Evolutionary conservation across 1,140 invertebrate genomes (phyloP).

Genomic region (Akabosia matsudoensis): DNA sequence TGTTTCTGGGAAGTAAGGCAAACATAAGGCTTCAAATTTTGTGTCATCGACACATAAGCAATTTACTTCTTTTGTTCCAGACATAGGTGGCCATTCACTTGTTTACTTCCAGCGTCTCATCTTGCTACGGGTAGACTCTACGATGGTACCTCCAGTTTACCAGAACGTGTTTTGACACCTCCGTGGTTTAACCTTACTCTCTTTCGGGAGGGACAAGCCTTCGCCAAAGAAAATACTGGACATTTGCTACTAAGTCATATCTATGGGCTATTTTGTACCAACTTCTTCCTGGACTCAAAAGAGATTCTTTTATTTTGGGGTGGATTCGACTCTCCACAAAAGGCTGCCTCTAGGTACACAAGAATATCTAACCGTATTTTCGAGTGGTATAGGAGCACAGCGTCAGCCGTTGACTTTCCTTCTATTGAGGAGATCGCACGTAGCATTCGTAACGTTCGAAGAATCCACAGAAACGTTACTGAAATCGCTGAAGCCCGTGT

Average conservation of each 20-base stretch:
- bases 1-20: not conserved
- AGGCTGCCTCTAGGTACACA: not conserved
- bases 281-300: slow-evolving; percentile 1
- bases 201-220: not conserved
- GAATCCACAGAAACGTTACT: not conserved
- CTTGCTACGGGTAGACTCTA: not conserved
- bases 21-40: not conserved
- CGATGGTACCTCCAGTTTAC: not conserved
- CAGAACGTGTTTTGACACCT: not conserved
- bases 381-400: not conserved
- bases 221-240: not conserved
- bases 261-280: not conserved
- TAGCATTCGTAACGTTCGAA: not conserved
- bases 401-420: not conserved
- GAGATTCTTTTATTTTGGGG: not conserved
- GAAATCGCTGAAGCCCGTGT: not conserved
- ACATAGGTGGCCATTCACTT: not conserved
- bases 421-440: not conserved
- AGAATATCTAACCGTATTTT: not conserved
- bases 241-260: not conserved
- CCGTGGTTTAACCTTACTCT: not conserved
- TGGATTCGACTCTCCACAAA: not conserved
- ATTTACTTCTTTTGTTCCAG: too few relatives aligned
- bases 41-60: too few relatives aligned
- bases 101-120: not conserved